A percentile compares a stretch with the other conserved stretches of the same genome.
Evolutionary conservation across 2,113 vertebrate genomes (phyloP).

Genomic region (Tonatia bakeri): DNA sequence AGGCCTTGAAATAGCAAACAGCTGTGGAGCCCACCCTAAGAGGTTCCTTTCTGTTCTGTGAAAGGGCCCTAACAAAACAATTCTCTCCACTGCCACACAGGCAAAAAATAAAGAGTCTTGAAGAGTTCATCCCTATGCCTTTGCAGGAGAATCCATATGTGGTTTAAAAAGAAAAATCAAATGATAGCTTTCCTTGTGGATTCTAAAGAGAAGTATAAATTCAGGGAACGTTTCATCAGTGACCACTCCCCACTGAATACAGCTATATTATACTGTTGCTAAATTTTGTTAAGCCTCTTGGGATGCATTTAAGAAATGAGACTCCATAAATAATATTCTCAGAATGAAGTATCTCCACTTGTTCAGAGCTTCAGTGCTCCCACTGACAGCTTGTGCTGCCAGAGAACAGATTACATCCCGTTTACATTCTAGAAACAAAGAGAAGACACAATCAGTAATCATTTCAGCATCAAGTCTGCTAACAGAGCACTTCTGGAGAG

Average conservation of each 20-base stretch:
- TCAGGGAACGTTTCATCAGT: neutral
- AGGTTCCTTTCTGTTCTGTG: neutral
- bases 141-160: neutral
- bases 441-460: neutral
- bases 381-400: neutral
- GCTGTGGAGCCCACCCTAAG: conserved; percentile 10
- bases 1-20: neutral
- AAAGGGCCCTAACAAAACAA: neutral
- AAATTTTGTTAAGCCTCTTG: neutral
- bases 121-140: neutral
- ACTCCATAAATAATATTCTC: neutral
- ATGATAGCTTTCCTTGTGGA: conserved; percentile 18
- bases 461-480: neutral
- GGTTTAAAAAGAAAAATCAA: neutral
- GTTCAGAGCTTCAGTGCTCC: conserved; percentile 19
- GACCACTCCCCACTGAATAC: neutral
- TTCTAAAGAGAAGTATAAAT: conserved; percentile 16
- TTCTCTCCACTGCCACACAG: neutral
- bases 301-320: neutral
- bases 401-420: neutral
- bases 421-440: neutral
- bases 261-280: neutral
- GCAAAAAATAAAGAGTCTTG: neutral
- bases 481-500: conserved; percentile 34
- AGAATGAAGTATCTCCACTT: neutral